Base-by-base conservation (phyloP, 92 coral and sea anemone genomes). In the Anthopleura xanthogrammica region DNA sequence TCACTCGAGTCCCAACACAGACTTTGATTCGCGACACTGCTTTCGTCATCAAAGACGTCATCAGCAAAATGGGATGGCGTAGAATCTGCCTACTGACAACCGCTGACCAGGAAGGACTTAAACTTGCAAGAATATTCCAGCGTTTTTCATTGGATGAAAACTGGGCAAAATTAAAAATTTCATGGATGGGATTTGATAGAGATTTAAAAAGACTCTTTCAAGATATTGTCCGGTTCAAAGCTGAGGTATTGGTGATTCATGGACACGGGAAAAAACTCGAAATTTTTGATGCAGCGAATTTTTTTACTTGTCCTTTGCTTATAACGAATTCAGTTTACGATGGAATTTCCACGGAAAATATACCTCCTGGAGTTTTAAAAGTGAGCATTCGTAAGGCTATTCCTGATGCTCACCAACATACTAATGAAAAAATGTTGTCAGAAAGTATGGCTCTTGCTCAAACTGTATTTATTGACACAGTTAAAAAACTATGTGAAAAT, bases 51-150 rank as follows among this genome's bases (percentile, higher is more conserved):
- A 72, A 74, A 62, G 80, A 88, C 60, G 48, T 90, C 12, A 72
- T 78, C 40, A 77, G 82, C 60, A 90, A 85, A 85, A 90, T 90
- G 93, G 93, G 91, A 50, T 90, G 93, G 93, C 89, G 82, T 39
- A 87, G 41, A 5, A 60, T 90, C 6, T 29, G 88, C 41, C 10
- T 90, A 19, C 75, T 90, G 60, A 78, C 76, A 14, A 77, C 91
- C 12, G 84, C 87, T 23, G 85, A 88, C 41, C 68, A 65, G 42
- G 86, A 81, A 54, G 93, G 93, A 20, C 60, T 81, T 20, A 46
- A 60, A 24, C 84, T 90, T 78, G 89, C 84, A 12, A 80, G 64
- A 39, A 65, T 76, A 3, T 62, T 90, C 76, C 57, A 41, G 40
- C 19, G 72, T 52, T 76, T 87, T 24, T 86, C 76, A 36, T 22